Evolutionary conservation across 2,888 invertebrate genomes (phyloP).

Genomic region (Abscondita cerata): DNA sequence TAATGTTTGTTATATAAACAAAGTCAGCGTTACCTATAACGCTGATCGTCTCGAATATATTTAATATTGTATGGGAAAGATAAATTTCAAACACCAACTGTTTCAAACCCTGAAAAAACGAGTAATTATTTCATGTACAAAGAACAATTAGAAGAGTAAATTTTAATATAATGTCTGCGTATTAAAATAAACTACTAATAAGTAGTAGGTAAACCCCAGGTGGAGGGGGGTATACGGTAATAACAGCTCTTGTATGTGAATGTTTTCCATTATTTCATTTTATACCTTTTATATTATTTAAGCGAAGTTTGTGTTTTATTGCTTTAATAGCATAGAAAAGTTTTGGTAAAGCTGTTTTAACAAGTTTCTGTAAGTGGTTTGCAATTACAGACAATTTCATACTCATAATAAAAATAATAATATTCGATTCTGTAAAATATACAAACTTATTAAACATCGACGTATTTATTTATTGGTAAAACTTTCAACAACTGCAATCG

Average conservation of each 20-base stretch:
- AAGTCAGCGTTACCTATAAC: constrained; percentile 35
- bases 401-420: constrained; percentile 20
- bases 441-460: constrained; percentile 11
- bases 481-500: too few relatives aligned
- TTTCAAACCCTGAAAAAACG: too few relatives aligned
- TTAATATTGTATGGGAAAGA: constrained; percentile 1
- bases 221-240: constrained; percentile 38
- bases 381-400: constrained; percentile 27
- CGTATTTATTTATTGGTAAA: background rate
- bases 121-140: background rate
- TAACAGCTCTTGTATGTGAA: constrained; percentile 43
- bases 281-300: constrained; percentile 44
- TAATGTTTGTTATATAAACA: constrained; percentile 59
- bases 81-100: background rate
- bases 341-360: constrained; percentile 30
- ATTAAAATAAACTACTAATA: constrained; percentile 41
- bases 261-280: constrained; percentile 47
- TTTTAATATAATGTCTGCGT: constrained; percentile 42
- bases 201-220: constrained; percentile 26
- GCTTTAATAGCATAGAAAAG: constrained; percentile 39
- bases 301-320: constrained; percentile 44
- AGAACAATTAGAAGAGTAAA: constrained; percentile 28
- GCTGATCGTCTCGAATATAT: constrained; percentile 15
- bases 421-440: constrained; percentile 21
- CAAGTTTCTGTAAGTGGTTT: constrained; percentile 26